Percentiles rank a stretch among this genome's conserved stretches.
These are phyloP conservation scores for Rhabdornis inornatus DNA, from an alignment of 2,113 vertebrate genomes.

Conservation along the genomic window DNA sequence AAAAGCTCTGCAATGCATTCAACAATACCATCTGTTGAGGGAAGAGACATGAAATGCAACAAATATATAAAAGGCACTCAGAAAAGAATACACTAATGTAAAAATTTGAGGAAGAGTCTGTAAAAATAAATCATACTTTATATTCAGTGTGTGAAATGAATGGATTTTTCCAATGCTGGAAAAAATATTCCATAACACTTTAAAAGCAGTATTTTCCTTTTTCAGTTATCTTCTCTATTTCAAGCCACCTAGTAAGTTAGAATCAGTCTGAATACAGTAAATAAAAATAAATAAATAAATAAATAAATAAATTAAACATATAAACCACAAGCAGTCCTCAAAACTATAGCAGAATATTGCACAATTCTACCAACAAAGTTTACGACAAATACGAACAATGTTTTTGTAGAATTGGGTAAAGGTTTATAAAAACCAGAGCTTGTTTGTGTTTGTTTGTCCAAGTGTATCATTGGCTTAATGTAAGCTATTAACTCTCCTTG, in stretches of 20 bases:
- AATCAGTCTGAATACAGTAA: neutral
- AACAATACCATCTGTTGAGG: slow-evolving; percentile 4
- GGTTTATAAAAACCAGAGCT: neutral
- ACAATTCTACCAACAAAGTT: neutral
- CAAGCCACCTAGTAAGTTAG: neutral
- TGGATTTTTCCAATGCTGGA: neutral
- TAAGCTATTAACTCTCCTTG: neutral
- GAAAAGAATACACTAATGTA: neutral
- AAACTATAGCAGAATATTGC: neutral
- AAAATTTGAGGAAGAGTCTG: neutral
- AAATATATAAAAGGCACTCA: neutral
- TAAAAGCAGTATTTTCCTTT: neutral
- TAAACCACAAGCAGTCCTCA: neutral
- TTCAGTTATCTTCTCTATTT: neutral
- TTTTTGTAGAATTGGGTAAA: neutral
- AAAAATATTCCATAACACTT: neutral
- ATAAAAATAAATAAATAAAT: neutral
- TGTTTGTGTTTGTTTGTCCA: neutral
- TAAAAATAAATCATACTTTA: neutral
- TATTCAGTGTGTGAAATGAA: neutral
- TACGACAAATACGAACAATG: neutral
- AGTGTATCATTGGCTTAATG: neutral
- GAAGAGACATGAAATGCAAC: neutral
- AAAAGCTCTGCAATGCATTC: neutral
- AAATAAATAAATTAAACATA: neutral